These are phyloP conservation scores for Lycopodina hypogea DNA, from an alignment of 37 sponge, comb jelly and placozoan species.

Conservation along the genomic window DNA sequence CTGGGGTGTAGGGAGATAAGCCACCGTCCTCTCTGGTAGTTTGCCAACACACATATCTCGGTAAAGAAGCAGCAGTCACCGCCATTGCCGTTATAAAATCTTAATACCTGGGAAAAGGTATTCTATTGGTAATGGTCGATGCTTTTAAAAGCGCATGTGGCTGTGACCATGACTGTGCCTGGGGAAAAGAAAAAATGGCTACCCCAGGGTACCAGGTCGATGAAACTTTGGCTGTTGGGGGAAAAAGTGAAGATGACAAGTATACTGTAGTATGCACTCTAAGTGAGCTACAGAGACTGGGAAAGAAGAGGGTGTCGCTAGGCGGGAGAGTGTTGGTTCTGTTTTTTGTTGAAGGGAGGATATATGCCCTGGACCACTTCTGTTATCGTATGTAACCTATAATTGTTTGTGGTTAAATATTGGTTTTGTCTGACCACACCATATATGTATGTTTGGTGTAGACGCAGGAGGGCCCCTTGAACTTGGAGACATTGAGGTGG, in stretches of 20 bases:
- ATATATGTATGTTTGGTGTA: constrained; percentile 8
- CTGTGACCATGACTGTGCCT: too few species aligned
- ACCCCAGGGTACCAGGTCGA: too few species aligned
- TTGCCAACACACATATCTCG: constrained; percentile 56
- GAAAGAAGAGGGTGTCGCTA: constrained; percentile 52
- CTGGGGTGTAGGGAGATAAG: constrained; percentile 57
- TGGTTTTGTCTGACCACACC: not conserved
- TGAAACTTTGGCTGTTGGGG: too few species aligned
- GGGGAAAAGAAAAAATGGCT: too few species aligned
- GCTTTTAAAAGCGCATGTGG: too few species aligned
- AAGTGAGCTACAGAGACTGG: constrained; percentile 37
- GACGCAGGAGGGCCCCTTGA: constrained; percentile 84
- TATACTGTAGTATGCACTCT: constrained; percentile 30
- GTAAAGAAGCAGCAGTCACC: too few species aligned
- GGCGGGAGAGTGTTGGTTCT: constrained; percentile 62
- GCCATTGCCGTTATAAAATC: too few species aligned
- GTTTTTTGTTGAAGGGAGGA: constrained; percentile 54
- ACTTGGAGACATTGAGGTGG: constrained; percentile 83
- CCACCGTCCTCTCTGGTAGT: constrained; percentile 60
- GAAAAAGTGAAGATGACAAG: not conserved
- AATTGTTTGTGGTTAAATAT: not conserved
- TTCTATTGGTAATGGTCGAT: too few species aligned
- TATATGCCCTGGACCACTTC: constrained; percentile 80
- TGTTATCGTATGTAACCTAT: constrained; percentile 78
- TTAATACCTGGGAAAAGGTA: too few species aligned